Conservation (phyloP, 2,888 invertebrate genomes). For the Mamestra brassicae region DNA sequence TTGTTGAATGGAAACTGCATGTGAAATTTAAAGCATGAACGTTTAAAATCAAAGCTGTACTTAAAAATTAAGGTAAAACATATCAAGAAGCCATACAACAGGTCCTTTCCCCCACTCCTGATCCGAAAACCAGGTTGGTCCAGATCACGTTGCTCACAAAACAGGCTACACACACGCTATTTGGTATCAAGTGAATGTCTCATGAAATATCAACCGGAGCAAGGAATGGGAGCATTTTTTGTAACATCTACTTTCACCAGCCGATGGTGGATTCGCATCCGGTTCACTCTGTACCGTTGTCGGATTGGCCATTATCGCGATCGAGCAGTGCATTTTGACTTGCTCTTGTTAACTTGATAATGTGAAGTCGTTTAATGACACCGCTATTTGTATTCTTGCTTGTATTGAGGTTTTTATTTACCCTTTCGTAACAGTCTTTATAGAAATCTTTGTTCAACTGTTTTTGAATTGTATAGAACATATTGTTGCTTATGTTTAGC, state of each 20-base stretch:
- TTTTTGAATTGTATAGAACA: not conserved
- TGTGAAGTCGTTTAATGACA: slow-evolving; percentile 53
- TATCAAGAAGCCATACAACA: slow-evolving; percentile 19
- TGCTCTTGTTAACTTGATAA: slow-evolving; percentile 63
- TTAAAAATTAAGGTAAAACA: slow-evolving; percentile 8
- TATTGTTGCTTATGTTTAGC: not conserved
- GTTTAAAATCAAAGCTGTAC: not conserved
- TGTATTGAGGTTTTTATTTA: slow-evolving; percentile 3
- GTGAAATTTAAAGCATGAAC: not conserved
- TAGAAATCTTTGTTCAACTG: not conserved
- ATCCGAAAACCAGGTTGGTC: slow-evolving; percentile 54
- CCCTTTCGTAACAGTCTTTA: slow-evolving; percentile 14
- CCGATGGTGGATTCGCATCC: slow-evolving; percentile 88
- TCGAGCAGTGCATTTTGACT: slow-evolving; percentile 74
- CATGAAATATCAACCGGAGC: slow-evolving; percentile 87
- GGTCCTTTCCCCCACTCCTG: slow-evolving; percentile 31
- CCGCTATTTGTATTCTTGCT: slow-evolving; percentile 21
- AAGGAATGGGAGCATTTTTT: slow-evolving; percentile 91
- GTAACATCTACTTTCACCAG: slow-evolving; percentile 90
- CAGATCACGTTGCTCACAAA: slow-evolving; percentile 61
- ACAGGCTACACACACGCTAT: slow-evolving; percentile 66
- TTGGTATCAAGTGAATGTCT: slow-evolving; percentile 85
- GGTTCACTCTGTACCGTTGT: slow-evolving; percentile 86
- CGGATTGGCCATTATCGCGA: slow-evolving; percentile 80
- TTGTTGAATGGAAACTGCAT: slow-evolving; percentile 23